phyloP scores from a whole-genome alignment of 2,113 vertebrate species.

The Prionailurus bengalensis region DNA sequence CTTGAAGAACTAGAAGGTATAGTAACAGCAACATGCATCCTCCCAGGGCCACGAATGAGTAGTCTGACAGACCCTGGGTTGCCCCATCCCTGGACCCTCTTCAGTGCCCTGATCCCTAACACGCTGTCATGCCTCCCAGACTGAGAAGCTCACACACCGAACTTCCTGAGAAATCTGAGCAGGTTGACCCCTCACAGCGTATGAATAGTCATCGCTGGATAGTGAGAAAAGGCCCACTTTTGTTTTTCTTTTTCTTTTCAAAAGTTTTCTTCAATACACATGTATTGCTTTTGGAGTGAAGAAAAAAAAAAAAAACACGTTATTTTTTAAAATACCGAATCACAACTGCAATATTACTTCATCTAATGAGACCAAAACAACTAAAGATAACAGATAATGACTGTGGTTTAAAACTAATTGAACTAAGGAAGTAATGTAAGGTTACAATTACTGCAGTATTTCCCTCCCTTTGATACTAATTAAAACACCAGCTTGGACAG shows the following conservation, averaged over 20 bases:
- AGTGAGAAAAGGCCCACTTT: neutral
- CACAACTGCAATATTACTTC: constrained; percentile 40
- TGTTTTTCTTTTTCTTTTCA: neutral
- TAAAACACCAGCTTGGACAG: constrained; percentile 49
- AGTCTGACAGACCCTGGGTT: neutral
- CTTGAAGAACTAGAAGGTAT: neutral
- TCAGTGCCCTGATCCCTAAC: neutral
- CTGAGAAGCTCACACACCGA: neutral
- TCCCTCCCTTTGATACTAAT: constrained; percentile 31
- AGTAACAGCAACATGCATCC: neutral
- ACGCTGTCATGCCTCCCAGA: neutral
- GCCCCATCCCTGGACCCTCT: neutral
- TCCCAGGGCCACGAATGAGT: neutral
- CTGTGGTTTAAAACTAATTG: constrained; percentile 46
- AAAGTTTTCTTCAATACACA: constrained; percentile 34
- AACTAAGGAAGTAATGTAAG: constrained; percentile 48
- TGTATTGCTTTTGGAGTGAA: neutral
- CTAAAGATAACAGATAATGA: constrained; percentile 40
- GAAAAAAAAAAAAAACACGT: constrained; percentile 37
- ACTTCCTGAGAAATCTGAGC: neutral
- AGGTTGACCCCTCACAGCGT: neutral
- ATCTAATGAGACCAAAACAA: constrained; percentile 52
- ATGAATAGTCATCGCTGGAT: neutral
- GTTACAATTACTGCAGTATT: constrained; percentile 25
- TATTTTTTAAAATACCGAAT: constrained; percentile 43